A percentile compares a stretch with the other conserved stretches of the same genome.
These are phyloP conservation scores for Trachelipus rathkii DNA, from an alignment of 1,140 invertebrate species.

Conservation along the genomic window DNA sequence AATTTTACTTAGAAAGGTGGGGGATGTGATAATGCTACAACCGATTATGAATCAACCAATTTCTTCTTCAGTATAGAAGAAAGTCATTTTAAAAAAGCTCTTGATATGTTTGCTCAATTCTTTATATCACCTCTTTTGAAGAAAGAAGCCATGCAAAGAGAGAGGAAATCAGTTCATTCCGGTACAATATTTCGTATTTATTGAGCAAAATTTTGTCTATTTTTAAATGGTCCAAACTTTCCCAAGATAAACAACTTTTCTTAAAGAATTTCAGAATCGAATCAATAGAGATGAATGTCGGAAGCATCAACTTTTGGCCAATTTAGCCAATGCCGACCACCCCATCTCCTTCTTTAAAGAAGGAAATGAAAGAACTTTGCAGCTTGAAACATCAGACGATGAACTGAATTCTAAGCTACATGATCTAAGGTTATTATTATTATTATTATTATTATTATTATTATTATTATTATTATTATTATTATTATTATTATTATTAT, in stretches of 20 bases:
- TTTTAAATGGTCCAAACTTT: too few species aligned
- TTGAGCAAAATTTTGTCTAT: too few species aligned
- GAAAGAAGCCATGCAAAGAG: conserved; percentile 76
- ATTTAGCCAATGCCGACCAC: conserved; percentile 62
- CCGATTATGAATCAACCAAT: conserved; percentile 80
- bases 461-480: too few species aligned
- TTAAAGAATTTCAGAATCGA: conserved; percentile 69
- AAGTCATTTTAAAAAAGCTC: conserved; percentile 70
- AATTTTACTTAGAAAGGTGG: conserved; percentile 52
- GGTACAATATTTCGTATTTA: conserved; percentile 54
- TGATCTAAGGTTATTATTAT: conserved; percentile 62
- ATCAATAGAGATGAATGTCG: conserved; percentile 63
- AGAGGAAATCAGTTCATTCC: conserved; percentile 87
- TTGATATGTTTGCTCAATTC: conserved; percentile 85
- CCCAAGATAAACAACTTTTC: too few species aligned
- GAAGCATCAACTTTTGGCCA: conserved; percentile 68
- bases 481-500: too few species aligned
- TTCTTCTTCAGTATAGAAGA: conserved; percentile 82
- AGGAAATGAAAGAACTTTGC: conserved; percentile 75
- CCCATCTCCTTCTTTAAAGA: conserved; percentile 76
- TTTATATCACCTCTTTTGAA: conserved; percentile 87
- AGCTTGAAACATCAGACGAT: conserved; percentile 55
- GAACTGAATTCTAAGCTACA: conserved; percentile 59
- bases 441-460: too few species aligned
- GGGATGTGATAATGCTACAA: conserved; percentile 83